Evolutionary conservation across 2,797 vertebrate genomes (phyloP).

Genomic region (Catharus ustulatus): DNA sequence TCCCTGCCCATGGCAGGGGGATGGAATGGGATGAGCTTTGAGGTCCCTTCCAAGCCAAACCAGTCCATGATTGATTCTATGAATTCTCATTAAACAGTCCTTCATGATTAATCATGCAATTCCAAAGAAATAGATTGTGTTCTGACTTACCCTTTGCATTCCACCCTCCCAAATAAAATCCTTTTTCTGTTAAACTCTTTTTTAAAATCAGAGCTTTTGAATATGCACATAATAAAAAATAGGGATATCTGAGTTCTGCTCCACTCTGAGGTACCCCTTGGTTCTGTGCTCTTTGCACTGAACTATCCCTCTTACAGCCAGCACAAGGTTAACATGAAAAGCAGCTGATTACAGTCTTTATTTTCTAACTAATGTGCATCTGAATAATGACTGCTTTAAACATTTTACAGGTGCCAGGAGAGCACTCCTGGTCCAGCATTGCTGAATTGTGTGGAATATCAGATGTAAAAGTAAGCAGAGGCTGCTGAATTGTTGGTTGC

Average conservation of each 20-base stretch:
- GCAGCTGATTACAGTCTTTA: background rate
- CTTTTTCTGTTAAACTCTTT: background rate
- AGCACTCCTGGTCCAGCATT: background rate
- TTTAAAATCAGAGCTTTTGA: background rate
- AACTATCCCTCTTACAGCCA: background rate
- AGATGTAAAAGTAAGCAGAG: background rate
- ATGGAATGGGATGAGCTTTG: rapidly evolving
- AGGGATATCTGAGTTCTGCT: background rate
- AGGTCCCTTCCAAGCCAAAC: background rate
- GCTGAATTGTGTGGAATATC: background rate
- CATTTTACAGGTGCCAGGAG: background rate
- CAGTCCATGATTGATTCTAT: background rate
- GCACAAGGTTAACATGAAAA: background rate
- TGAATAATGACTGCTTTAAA: background rate
- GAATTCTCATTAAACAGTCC: background rate
- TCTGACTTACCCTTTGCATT: background rate
- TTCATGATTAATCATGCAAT: background rate
- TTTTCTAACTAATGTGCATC: background rate
- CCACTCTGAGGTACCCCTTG: background rate
- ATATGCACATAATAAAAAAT: background rate
- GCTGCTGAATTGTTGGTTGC: background rate
- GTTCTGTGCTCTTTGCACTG: background rate
- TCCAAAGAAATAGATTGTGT: background rate
- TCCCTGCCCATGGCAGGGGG: background rate
- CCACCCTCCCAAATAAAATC: background rate